A percentile compares a stretch with the other conserved stretches of the same genome.
These are phyloP conservation scores for Ophion costatus DNA, from an alignment of 2,888 invertebrate species.

Conservation along the genomic window DNA sequence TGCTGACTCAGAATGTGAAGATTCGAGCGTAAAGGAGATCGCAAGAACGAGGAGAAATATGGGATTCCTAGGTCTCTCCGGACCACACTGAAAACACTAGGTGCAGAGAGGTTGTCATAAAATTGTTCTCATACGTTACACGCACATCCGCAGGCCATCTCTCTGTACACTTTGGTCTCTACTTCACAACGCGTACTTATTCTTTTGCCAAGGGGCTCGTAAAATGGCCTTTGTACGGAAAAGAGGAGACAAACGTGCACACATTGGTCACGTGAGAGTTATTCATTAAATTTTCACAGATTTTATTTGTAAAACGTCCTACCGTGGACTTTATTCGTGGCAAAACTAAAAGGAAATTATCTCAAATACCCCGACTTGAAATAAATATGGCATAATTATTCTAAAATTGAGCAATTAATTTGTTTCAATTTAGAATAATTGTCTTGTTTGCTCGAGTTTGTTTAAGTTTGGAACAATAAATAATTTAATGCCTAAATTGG, in stretches of 20 bases:
- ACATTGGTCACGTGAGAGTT: not conserved
- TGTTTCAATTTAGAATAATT: too few relatives aligned
- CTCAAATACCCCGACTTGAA: not conserved
- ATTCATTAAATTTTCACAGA: not conserved
- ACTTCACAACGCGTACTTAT: not conserved
- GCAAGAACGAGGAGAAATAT: constrained; percentile 7
- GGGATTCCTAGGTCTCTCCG: constrained; percentile 17
- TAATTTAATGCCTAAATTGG: too few relatives aligned
- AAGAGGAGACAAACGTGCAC: not conserved
- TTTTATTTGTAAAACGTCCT: not conserved
- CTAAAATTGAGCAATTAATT: not conserved
- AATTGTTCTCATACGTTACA: constrained; percentile 17
- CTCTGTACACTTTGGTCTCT: not conserved
- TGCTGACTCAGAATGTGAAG: not conserved
- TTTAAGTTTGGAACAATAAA: too few relatives aligned
- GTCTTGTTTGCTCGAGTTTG: too few relatives aligned
- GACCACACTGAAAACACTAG: not conserved
- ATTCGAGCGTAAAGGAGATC: constrained; percentile 9
- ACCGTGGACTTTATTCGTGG: not conserved
- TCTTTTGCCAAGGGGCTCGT: not conserved
- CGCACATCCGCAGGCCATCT: not conserved
- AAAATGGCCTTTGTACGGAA: not conserved
- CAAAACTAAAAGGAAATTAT: not conserved
- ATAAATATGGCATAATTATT: not conserved
- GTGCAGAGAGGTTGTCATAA: constrained; percentile 12